Conservation (phyloP, 2,797 vertebrate genomes). For the Meda fulgida region DNA sequence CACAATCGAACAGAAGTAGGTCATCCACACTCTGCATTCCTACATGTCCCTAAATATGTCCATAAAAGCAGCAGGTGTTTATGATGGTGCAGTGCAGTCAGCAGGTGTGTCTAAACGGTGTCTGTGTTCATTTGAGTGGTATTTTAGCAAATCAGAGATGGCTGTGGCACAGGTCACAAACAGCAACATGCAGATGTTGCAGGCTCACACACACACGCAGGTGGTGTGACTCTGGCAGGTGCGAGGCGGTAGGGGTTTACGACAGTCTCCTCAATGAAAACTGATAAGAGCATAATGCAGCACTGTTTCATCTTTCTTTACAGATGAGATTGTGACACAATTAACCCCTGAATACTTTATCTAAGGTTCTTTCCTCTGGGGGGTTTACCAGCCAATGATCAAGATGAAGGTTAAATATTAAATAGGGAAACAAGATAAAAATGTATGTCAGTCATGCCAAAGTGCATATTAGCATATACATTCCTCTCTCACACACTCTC, state of each 20-base stretch:
- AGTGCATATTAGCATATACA: slow-evolving; percentile 19
- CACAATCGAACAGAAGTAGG: not conserved
- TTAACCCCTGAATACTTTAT: slow-evolving; percentile 22
- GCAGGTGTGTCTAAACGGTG: slow-evolving; percentile 44
- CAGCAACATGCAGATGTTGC: slow-evolving; percentile 56
- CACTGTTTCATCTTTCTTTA: slow-evolving; percentile 36
- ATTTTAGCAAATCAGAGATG: slow-evolving; percentile 48
- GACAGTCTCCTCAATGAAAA: slow-evolving; percentile 38
- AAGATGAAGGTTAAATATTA: slow-evolving; percentile 40
- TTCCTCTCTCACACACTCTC: not conserved
- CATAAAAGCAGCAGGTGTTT: slow-evolving; percentile 50
- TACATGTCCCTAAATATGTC: slow-evolving; percentile 1
- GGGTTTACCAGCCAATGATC: not conserved
- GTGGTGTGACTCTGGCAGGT: slow-evolving; percentile 27
- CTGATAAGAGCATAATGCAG: slow-evolving; percentile 57
- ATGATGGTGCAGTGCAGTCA: slow-evolving; percentile 23
- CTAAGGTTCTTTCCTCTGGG: slow-evolving; percentile 1
- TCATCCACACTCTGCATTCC: slow-evolving; percentile 19
- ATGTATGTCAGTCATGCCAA: not conserved
- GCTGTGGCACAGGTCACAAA: slow-evolving; percentile 53
- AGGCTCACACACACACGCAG: slow-evolving; percentile 12
- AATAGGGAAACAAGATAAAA: slow-evolving; percentile 23
- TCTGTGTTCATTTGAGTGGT: slow-evolving; percentile 30
- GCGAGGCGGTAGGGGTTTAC: slow-evolving; percentile 47
- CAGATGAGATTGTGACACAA: slow-evolving; percentile 5